Evolutionary conservation across 2,113 vertebrate genomes (phyloP), one percentile per base, ranked within the genome.

Genomic region (Equus przewalskii): DNA sequence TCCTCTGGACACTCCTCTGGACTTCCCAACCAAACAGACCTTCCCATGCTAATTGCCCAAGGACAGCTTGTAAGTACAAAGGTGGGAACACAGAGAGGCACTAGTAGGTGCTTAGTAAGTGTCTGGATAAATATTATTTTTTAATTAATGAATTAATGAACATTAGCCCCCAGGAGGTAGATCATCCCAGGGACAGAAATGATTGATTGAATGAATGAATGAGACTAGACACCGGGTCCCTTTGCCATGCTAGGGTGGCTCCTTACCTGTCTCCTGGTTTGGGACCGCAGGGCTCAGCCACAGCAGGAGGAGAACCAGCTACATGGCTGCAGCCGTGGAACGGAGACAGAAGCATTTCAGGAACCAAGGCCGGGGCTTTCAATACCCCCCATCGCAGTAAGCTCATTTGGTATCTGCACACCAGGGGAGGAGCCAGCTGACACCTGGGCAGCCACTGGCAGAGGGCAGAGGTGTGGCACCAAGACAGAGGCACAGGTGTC

Each of bases 181-280:
- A 21, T 70, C 44, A 30, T 30, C n/a, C 30, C 64, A 58, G 73
- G 86, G 41, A 79, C 30, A 75, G 75, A 91, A 33, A 6, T 56
- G 1, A 54, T 5, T 24, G 14, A 56, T 4, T 33, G 18, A 67
- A 15, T 19, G 22, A 89, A 51, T 58, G 49, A 69, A 51, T 41
- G 33, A 88, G 2, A 56, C 22, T 41, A 90, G 81, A 97, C 41
- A 15, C 1, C 13, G 22, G 58, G 10, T 82, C 24, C 36, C 49
- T 83, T n/a, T 46, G 46, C 44, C 44, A 89, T 44, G 19, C 75
- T 80, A 58, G 49, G 36, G 26, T 41, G 62, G n/a, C 16, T 97
- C 56, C 97, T 98, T 95, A 98, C 96, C 97, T 97, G 60, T 75
- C 84, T 89, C 94, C 62, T 44, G 54, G 36, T 88, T 85, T 33